Evolutionary conservation across 2,113 vertebrate species (phyloP), one percentile per base, ranked within the genome.

Genomic region (Rhabdomys dilectus): DNA sequence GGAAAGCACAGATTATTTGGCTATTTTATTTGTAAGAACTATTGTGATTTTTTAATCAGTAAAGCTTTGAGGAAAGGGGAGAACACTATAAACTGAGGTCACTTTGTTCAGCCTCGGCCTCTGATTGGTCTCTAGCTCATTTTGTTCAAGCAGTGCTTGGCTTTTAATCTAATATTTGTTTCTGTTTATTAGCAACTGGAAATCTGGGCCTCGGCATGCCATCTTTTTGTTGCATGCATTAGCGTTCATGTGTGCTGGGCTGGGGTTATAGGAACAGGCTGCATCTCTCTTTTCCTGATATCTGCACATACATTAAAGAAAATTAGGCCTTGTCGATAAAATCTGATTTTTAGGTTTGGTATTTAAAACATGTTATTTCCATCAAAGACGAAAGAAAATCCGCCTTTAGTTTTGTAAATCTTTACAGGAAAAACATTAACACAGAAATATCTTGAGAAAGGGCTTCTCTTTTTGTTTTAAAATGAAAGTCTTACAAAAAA

Each of bases 301-400:
- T 60, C 82, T 89, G 9, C 12, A 90, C 22, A 78, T 29, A 17
- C 60, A 58, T 89, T 96, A 88, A 94, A 91, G 73, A 77, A 53
- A 89, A 91, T 89, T 73, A 91, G 77, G 70, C 39, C 77, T 94
- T 51, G 29, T 78, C 26, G 19, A 86, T 78, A 26, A 51, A 73
- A 68, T 94, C 16, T 89, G 2, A 70, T 93, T 91, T 91, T 87
- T 34, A 58, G 24, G 73, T 87, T 58, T 96, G 45, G 31, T 93
- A 76, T 95, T 97, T 95, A 87, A 86, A 96, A 91, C 80, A 36
- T 45, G 58, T 84, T n/a, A 29, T 95, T 96, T 73, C 51, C 34
- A 56, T 64, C 24, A 60, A 68, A 29, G 39, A 5, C 66, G 91
- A 89, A 93, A 70, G 89, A 56, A 77, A 84, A 89, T 48, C 39